These are phyloP conservation scores for Nineta flava DNA, from an alignment of 2,888 invertebrate genomes.

Conservation along the genomic window DNA sequence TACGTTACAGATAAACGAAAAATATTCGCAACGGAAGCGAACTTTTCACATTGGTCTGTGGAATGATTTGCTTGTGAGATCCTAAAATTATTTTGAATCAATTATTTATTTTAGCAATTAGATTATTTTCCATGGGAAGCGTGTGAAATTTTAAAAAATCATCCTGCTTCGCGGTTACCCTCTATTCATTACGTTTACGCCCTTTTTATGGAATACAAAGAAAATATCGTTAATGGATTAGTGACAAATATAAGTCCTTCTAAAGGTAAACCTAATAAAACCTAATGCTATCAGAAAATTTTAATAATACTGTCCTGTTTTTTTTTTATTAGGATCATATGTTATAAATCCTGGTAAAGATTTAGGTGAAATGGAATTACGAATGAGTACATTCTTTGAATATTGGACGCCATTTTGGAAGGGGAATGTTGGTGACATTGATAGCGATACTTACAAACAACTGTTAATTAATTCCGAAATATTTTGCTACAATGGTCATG, in stretches of 20 bases:
- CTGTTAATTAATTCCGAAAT: background rate
- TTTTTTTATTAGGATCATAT: conserved; percentile 28
- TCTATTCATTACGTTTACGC: conserved; percentile 51
- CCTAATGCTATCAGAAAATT: background rate
- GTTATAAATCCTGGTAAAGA: conserved; percentile 52
- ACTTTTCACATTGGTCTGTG: background rate
- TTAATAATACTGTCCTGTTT: background rate
- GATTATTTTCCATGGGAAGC: conserved; percentile 72
- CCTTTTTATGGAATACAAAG: conserved; percentile 42
- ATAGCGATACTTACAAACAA: conserved; percentile 20
- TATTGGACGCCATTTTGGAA: conserved; percentile 33
- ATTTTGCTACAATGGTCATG: conserved; percentile 46
- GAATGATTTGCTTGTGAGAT: background rate
- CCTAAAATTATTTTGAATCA: conserved; percentile 7
- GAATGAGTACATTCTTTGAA: conserved; percentile 30
- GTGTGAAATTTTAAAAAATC: conserved; percentile 42
- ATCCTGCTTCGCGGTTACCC: conserved; percentile 58
- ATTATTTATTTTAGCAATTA: conserved; percentile 35
- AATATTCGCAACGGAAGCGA: background rate
- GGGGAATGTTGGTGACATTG: conserved; percentile 29
- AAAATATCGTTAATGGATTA: conserved; percentile 36
- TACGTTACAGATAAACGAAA: background rate
- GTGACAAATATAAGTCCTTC: conserved; percentile 31
- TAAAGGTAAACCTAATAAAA: conserved; percentile 18
- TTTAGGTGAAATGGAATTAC: conserved; percentile 28